phyloP scores from a whole-genome alignment of 2,888 invertebrate species.

The Lepidocyrtoides sp. region DNA sequence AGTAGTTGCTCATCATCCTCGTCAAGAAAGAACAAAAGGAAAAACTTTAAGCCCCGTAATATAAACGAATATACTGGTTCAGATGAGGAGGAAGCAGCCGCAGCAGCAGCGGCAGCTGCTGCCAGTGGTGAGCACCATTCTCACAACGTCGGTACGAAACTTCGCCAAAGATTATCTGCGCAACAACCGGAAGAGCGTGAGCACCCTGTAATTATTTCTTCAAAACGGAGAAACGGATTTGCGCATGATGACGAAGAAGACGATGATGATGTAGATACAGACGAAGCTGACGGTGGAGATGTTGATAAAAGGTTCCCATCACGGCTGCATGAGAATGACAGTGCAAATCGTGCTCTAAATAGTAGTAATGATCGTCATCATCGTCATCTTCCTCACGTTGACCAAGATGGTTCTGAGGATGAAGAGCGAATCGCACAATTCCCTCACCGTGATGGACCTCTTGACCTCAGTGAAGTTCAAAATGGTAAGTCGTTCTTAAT shows the following conservation, averaged over 20 bases:
- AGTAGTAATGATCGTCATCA: slow-evolving; percentile 54
- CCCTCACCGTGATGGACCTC: slow-evolving; percentile 80
- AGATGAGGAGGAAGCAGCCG: slow-evolving; percentile 85
- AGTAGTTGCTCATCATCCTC: slow-evolving; percentile 81
- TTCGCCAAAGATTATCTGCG: slow-evolving; percentile 71
- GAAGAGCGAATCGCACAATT: slow-evolving; percentile 77
- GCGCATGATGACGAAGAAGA: slow-evolving; percentile 85
- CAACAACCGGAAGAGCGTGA: slow-evolving; percentile 78
- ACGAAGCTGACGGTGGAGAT: slow-evolving; percentile 78
- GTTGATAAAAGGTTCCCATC: slow-evolving; percentile 82
- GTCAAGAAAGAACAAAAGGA: slow-evolving; percentile 90
- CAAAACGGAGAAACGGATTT: slow-evolving; percentile 71
- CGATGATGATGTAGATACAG: slow-evolving; percentile 84
- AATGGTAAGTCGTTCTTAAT: slow-evolving; percentile 82
- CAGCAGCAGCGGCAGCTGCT: slow-evolving; percentile 75
- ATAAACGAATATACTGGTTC: slow-evolving; percentile 87
- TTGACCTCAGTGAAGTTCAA: slow-evolving; percentile 85
- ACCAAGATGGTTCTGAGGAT: slow-evolving; percentile 75
- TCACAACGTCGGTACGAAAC: slow-evolving; percentile 68
- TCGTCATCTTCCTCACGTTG: background rate
- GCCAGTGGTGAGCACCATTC: slow-evolving; percentile 83
- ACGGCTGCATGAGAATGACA: slow-evolving; percentile 79
- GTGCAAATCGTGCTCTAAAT: slow-evolving; percentile 78
- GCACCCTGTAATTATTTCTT: slow-evolving; percentile 59
- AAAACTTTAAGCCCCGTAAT: slow-evolving; percentile 93